phyloP scores from a whole-genome alignment of 2,888 invertebrate genomes.

The Mesodorylaimus sp. region DNA sequence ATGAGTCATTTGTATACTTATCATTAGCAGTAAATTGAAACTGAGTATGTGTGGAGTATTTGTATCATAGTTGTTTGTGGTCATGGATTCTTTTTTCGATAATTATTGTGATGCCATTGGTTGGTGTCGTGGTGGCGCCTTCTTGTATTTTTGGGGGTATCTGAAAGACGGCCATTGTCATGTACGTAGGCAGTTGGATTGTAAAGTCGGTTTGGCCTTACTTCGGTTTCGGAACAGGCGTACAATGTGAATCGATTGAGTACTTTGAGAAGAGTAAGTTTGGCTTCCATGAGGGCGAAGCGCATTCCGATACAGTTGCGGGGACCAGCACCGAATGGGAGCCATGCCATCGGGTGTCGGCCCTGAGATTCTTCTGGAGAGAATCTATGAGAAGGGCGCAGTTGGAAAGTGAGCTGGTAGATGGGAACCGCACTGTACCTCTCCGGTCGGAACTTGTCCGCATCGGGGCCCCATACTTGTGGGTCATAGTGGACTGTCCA shows the following conservation, averaged over 20 bases:
- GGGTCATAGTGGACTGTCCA: conserved; percentile 14
- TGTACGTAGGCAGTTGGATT: not conserved
- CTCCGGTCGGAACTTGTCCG: conserved; percentile 19
- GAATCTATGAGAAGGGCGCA: not conserved
- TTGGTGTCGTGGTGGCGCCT: not conserved
- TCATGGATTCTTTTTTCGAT: not conserved
- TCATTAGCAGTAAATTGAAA: too few species aligned
- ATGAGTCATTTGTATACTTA: too few species aligned
- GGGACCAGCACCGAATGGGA: conserved; percentile 24
- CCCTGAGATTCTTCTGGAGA: too few species aligned
- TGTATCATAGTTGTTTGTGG: too few species aligned
- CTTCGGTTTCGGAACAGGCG: not conserved
- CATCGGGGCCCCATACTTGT: conserved; percentile 18
- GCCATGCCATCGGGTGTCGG: conserved; percentile 16
- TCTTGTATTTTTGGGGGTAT: too few species aligned
- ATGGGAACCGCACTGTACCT: too few species aligned
- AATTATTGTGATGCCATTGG: not conserved
- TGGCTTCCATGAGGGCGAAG: conserved; percentile 25
- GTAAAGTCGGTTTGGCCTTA: not conserved
- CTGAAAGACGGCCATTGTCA: too few species aligned
- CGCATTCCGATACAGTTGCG: conserved; percentile 23
- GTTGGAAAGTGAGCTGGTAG: conserved; percentile 2
- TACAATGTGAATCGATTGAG: conserved; percentile 12
- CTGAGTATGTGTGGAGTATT: too few species aligned
- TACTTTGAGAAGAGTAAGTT: conserved; percentile 17